Percentiles rank a stretch among this genome's conserved stretches.
Conservation (phyloP, 2,888 invertebrate genomes). For the Diachrysia chrysitis region DNA sequence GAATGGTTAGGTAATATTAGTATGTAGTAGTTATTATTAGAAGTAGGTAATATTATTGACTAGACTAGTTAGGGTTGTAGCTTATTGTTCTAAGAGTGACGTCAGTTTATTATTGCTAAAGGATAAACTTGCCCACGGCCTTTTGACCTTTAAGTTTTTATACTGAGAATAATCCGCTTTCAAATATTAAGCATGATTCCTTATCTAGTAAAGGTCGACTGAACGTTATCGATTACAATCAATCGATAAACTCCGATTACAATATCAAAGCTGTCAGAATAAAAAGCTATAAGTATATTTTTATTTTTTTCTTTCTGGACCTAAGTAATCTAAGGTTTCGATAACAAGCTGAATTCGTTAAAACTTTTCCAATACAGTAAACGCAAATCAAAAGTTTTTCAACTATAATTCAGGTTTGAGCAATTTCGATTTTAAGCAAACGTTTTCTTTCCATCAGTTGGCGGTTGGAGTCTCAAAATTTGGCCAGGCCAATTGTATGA, state of each 20-base stretch:
- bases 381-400: constrained; percentile 15
- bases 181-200: not conserved
- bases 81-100: not conserved
- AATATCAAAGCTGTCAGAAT: not conserved
- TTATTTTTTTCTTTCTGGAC: not conserved
- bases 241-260: constrained; percentile 1
- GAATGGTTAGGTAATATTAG: no score
- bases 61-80: no score
- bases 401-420: constrained; percentile 21
- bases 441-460: constrained; percentile 19
- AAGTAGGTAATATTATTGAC: no score
- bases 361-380: constrained; percentile 18
- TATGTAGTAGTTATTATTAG: no score
- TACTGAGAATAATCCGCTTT: not conserved
- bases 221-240: not conserved
- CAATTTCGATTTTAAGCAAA: constrained; percentile 23
- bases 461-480: not conserved
- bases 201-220: not conserved
- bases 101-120: not conserved
- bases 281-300: not conserved
- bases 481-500: not conserved
- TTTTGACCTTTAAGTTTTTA: not conserved
- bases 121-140: not conserved
- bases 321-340: constrained; percentile 1
- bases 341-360: constrained; percentile 14